Evolutionary conservation across 2,113 vertebrate species (phyloP), one percentile per base, ranked within the genome.

Genomic region (Gila orcuttii): DNA sequence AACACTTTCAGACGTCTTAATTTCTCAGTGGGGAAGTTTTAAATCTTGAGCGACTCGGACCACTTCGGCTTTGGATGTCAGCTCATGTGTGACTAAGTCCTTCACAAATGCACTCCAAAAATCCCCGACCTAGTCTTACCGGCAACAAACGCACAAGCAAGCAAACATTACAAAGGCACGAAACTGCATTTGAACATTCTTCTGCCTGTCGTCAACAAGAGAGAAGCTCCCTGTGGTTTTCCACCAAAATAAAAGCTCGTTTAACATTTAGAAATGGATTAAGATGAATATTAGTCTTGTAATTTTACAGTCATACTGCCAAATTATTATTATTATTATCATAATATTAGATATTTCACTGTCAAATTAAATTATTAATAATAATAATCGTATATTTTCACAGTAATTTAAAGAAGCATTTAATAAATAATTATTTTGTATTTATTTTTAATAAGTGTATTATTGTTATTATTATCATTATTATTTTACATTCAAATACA

Each of bases 31-130:
- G 55, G 77, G 78, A 80, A 80, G 57, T 62, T 80, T 62, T n/a
- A 45, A 45, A 64, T 64, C 36, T 45, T 59, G 33, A 59, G 77
- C 10, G 28, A 55, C 83, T 59, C 28, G 2, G 33, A 25, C 19
- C n/a, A 25, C 31, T 76, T 64, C 36, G n/a, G 33, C 33, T 45
- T 85, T 66, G 59, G 74, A 85, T 31, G 13, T 31, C 76, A 79
- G 76, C 84, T 69, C 84, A 69, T 71, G 84, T 42, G 50, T 42
- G 62, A 85, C 45, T 78, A 36, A 86, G 64, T 69, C 50, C 76
- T 80, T 71, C 84, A 57, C 84, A 47, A 79, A 85, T 6, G 2
- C 52, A 55, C 82, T 75, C 17, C 55, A 60, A 75, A 85, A 71
- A 59, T 8, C 84, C 66, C 47, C 0, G 33, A 45, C 28, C 60